phyloP scores from a whole-genome alignment of 2,888 invertebrate species.

The Apamea anceps region DNA sequence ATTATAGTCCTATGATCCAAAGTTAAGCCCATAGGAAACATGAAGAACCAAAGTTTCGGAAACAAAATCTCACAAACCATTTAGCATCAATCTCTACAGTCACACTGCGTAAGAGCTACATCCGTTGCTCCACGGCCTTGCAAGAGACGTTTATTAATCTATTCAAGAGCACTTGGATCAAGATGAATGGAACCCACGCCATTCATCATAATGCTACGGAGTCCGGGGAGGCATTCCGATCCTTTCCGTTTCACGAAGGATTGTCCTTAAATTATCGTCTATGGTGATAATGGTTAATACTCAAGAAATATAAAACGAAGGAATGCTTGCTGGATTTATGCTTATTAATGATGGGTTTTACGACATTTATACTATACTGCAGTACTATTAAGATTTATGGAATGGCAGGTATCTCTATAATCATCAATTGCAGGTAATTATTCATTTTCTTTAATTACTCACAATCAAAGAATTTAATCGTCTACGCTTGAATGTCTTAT shows the following conservation, averaged over 20 bases:
- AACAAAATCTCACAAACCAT: conserved; percentile 21
- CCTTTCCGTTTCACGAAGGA: not conserved
- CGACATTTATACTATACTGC: conserved; percentile 3
- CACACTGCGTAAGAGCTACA: conserved; percentile 38
- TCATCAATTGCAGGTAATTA: not conserved
- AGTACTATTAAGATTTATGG: not conserved
- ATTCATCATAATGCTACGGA: conserved; percentile 49
- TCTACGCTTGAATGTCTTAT: conserved; percentile 14
- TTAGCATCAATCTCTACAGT: conserved; percentile 39
- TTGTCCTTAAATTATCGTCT: not conserved
- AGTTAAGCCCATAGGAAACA: not conserved
- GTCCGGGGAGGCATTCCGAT: conserved; percentile 19
- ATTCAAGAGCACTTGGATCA: conserved; percentile 52
- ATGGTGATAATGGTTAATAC: not conserved
- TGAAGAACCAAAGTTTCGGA: not conserved
- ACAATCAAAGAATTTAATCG: conserved; percentile 42
- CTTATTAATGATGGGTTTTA: conserved; percentile 6
- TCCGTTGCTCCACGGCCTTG: conserved; percentile 55
- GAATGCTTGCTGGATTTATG: not conserved
- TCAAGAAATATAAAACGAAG: not conserved
- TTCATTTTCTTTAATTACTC: conserved; percentile 18
- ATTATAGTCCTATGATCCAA: not conserved
- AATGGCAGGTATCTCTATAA: not conserved
- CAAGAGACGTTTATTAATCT: conserved; percentile 49
- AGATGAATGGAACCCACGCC: conserved; percentile 54